A percentile compares a stretch with the other conserved stretches of the same genome.
phyloP scores from a whole-genome alignment of 2,113 vertebrate species.

The Leucosticte australis region DNA sequence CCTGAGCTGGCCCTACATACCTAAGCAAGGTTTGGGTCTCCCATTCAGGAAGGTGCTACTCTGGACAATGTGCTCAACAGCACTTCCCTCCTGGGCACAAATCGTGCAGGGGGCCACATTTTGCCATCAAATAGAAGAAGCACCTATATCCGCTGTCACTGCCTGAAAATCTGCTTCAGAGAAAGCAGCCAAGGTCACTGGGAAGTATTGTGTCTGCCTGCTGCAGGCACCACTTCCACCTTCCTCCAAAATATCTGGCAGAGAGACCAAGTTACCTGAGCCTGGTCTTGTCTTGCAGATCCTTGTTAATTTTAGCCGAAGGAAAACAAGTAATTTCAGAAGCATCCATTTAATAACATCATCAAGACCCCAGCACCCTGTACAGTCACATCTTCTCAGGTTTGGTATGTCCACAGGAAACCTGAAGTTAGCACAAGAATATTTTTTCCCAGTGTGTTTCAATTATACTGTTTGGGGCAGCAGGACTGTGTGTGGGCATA shows the following conservation, averaged over 20 bases:
- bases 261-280: neutral
- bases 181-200: neutral
- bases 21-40: neutral
- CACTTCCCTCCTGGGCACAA: neutral
- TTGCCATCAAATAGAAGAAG: neutral
- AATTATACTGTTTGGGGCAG: neutral
- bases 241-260: neutral
- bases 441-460: neutral
- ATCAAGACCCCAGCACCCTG: neutral
- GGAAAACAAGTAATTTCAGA: neutral
- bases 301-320: neutral
- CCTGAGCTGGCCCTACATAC: neutral
- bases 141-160: neutral
- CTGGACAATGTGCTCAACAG: neutral
- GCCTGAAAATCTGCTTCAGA: neutral
- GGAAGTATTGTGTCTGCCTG: neutral
- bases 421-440: neutral
- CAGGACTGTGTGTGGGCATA: neutral
- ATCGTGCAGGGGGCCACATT: neutral
- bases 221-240: neutral
- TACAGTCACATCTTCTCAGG: neutral
- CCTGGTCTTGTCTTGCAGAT: neutral
- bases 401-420: neutral
- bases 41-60: neutral
- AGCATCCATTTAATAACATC: neutral